These are phyloP conservation scores for Hypothenemus hampei DNA, from an alignment of 1,140 invertebrate species.

Conservation along the genomic window DNA sequence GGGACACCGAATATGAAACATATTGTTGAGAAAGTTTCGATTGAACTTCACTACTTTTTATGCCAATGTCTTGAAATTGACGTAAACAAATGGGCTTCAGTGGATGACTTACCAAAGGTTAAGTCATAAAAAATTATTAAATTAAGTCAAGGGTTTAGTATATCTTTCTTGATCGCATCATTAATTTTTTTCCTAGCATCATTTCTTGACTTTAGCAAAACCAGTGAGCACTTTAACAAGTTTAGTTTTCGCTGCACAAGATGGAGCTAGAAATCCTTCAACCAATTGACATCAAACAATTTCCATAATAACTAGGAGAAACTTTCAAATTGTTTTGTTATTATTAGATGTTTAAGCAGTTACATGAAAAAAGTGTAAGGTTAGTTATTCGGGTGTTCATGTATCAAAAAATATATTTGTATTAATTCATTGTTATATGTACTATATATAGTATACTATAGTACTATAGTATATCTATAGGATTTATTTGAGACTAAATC, in stretches of 20 bases:
- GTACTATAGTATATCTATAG: too few species aligned
- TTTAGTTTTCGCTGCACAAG: slow-evolving; percentile 95
- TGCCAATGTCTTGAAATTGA: slow-evolving; percentile 98
- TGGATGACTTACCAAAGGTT: slow-evolving; percentile 87
- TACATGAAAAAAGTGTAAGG: slow-evolving; percentile 31
- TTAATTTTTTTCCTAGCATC: slow-evolving; percentile 63
- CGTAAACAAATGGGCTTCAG: slow-evolving; percentile 86
- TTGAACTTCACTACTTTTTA: slow-evolving; percentile 96
- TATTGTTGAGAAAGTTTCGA: slow-evolving; percentile 92
- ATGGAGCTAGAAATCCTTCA: slow-evolving; percentile 84
- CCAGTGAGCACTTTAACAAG: slow-evolving; percentile 94
- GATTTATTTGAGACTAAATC: too few species aligned
- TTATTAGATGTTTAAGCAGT: slow-evolving; percentile 39
- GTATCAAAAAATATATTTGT: too few species aligned
- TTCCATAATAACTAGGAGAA: too few species aligned
- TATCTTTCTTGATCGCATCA: background rate
- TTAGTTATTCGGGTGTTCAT: too few species aligned
- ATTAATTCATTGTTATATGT: too few species aligned
- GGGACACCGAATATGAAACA: slow-evolving; percentile 99
- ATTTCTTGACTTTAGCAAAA: slow-evolving; percentile 92
- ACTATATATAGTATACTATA: too few species aligned
- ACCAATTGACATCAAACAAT: too few species aligned
- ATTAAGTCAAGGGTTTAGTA: background rate
- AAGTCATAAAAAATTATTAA: background rate
- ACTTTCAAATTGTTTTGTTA: too few species aligned